Conservation (phyloP, 2,113 vertebrate species). For the Pogonocichla stellata region DNA sequence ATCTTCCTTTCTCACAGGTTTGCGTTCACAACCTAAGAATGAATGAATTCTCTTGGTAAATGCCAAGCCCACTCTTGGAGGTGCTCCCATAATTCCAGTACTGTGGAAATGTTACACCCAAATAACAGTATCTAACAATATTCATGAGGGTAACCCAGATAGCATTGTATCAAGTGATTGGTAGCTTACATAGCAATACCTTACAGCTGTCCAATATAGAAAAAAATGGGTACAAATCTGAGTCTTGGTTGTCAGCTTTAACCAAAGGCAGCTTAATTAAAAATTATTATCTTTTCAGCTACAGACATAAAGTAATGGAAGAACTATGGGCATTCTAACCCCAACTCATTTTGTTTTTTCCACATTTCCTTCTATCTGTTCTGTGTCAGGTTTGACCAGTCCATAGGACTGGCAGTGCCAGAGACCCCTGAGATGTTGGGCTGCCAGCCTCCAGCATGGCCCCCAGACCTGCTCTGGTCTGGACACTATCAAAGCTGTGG, state of each 20-base stretch:
- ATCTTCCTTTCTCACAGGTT: background rate
- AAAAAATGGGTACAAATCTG: background rate
- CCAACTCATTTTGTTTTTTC: background rate
- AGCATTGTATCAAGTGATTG: background rate
- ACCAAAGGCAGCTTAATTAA: background rate
- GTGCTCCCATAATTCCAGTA: background rate
- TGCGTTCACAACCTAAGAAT: background rate
- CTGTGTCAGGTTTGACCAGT: background rate
- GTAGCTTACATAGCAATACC: background rate
- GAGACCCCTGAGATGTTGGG: background rate
- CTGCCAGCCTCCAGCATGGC: background rate
- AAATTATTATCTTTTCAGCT: background rate
- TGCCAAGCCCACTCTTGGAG: background rate
- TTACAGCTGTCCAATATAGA: background rate
- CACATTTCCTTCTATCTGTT: background rate
- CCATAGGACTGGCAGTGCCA: background rate
- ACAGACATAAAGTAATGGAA: background rate
- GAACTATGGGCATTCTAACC: background rate
- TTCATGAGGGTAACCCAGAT: background rate
- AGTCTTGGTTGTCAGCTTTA: background rate
- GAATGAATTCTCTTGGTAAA: background rate
- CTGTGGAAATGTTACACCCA: background rate
- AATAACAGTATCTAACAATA: background rate
- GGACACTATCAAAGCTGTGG: background rate
- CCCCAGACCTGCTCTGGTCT: background rate